phyloP scores from a whole-genome alignment of 2,888 invertebrate species.

The Xanthorhoe spadicearia region DNA sequence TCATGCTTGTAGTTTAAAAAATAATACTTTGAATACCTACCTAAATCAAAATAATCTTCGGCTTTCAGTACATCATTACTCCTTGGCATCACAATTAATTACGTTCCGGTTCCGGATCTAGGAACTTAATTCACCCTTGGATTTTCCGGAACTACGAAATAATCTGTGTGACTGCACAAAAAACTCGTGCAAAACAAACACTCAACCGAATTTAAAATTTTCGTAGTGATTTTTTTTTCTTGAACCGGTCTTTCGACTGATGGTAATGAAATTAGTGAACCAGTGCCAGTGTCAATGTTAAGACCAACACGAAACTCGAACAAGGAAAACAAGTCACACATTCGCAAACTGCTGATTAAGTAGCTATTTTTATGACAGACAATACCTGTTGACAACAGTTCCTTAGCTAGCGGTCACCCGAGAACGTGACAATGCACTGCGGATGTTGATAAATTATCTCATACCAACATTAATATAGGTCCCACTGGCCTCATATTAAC shows the following conservation, averaged over 20 bases:
- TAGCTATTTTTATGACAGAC: not conserved
- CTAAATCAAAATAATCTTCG: no score
- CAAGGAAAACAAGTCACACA: conserved; percentile 65
- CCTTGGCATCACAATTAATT: no score
- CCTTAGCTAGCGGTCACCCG: conserved; percentile 6
- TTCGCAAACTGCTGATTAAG: conserved; percentile 19
- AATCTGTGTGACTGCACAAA: no score
- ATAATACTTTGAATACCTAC: no score
- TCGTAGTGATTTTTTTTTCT: conserved; percentile 1
- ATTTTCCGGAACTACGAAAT: no score
- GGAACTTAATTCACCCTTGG: no score
- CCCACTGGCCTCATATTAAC: not conserved
- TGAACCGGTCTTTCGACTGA: conserved; percentile 12
- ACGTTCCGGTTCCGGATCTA: no score
- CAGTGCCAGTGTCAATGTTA: conserved; percentile 66
- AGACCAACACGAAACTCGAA: conserved; percentile 54
- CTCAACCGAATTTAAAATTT: not conserved
- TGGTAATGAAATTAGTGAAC: conserved; percentile 34
- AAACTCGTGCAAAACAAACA: not conserved
- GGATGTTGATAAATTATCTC: conserved; percentile 16
- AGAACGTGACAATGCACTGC: conserved; percentile 15
- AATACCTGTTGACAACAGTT: conserved; percentile 5
- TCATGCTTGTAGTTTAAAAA: no score
- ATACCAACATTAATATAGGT: not conserved
- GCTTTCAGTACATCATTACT: no score